A percentile compares a stretch with the other conserved stretches of the same genome.
These are phyloP conservation scores for Ashinkailepas kermadecensis DNA, from an alignment of 2,888 invertebrate species.

Conservation along the genomic window DNA sequence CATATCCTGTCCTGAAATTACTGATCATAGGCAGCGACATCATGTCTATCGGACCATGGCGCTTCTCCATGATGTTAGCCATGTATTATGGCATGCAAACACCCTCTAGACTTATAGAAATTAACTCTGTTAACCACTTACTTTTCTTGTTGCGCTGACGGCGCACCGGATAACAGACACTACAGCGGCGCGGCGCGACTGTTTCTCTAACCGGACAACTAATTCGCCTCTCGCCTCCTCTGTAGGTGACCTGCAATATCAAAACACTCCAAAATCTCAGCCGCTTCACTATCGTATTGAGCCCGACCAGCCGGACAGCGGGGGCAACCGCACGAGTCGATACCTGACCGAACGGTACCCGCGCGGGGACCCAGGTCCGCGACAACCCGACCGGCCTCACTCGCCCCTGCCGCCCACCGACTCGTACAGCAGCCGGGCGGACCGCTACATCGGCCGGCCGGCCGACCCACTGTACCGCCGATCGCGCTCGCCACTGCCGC, in stretches of 20 bases:
- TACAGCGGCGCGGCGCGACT: neutral
- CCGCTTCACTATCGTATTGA: neutral
- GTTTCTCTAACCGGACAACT: conserved; percentile 4
- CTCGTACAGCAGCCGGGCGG: neutral
- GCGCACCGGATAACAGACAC: neutral
- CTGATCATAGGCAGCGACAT: no score
- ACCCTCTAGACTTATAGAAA: neutral
- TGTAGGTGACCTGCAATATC: neutral
- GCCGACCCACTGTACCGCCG: no score
- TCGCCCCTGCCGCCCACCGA: neutral
- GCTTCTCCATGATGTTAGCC: no score
- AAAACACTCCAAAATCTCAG: neutral
- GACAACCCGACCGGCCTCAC: neutral
- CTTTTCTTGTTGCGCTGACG: neutral
- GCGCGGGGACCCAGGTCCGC: neutral
- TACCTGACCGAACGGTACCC: neutral
- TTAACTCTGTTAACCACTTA: neutral
- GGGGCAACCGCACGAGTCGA: neutral
- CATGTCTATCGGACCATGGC: no score
- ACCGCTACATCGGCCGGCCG: neutral
- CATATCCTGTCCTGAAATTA: no score
- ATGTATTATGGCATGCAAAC: no score
- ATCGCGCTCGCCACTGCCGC: no score
- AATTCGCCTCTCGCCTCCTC: neutral
- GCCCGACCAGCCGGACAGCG: neutral